phyloP scores from a whole-genome alignment of 2,113 vertebrate species.

The Scytalopus superciliaris region DNA sequence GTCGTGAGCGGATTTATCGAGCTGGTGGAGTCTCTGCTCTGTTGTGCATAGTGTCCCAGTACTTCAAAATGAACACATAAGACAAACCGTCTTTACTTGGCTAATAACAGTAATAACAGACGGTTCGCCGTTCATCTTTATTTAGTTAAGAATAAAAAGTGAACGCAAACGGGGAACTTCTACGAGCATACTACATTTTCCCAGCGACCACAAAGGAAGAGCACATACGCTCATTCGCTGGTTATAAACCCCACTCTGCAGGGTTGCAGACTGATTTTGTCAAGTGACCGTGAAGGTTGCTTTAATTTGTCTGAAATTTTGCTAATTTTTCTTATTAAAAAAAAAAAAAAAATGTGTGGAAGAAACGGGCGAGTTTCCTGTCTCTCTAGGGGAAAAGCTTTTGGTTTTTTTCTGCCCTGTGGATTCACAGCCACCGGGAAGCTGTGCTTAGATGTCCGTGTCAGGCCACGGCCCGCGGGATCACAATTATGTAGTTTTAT shows the following conservation, averaged over 20 bases:
- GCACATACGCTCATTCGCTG: background rate
- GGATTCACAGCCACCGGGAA: background rate
- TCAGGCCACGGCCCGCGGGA: background rate
- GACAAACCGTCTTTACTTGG: background rate
- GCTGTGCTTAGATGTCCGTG: background rate
- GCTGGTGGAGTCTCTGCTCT: background rate
- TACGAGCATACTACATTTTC: background rate
- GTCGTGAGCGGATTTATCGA: background rate
- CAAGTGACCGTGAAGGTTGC: background rate
- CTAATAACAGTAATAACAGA: background rate
- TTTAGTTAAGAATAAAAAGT: background rate
- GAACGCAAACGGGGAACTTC: background rate
- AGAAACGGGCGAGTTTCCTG: background rate
- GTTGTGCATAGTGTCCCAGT: background rate
- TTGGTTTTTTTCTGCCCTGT: accelerated
- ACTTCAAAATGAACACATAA: background rate
- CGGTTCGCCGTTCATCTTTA: accelerated
- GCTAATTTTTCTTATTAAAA: background rate
- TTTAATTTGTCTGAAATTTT: background rate
- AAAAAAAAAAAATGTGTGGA: background rate
- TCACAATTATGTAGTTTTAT: background rate
- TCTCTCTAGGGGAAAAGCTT: background rate
- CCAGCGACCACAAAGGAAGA: background rate
- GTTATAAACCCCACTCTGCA: background rate
- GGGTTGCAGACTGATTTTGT: background rate